These are phyloP conservation scores for Oxycera nigricornis DNA, from an alignment of 2,888 invertebrate genomes.

Conservation along the genomic window DNA sequence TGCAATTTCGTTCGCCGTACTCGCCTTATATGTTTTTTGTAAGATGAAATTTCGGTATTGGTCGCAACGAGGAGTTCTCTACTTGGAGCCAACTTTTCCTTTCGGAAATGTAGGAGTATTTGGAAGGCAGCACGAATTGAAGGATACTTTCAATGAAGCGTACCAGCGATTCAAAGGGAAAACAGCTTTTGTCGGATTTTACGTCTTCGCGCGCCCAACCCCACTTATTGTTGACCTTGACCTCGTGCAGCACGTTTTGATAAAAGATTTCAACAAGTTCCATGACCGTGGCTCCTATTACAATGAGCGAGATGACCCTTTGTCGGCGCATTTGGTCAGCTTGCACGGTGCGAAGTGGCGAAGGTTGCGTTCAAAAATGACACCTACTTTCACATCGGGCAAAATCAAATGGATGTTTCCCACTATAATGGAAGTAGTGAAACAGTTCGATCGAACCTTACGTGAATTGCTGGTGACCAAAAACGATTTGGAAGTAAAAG, in stretches of 20 bases:
- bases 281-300: conserved; percentile 51
- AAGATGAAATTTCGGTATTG: conserved; percentile 48
- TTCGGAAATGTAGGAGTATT: conserved; percentile 50
- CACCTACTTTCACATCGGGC: conserved; percentile 60
- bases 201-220: conserved; percentile 43
- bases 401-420: conserved; percentile 60
- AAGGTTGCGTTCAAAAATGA: conserved; percentile 56
- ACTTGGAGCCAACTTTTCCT: conserved; percentile 49
- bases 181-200: conserved; percentile 42
- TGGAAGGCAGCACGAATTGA: conserved; percentile 19
- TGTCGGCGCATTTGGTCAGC: conserved; percentile 51
- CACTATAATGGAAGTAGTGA: conserved; percentile 51
- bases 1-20: background rate
- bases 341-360: conserved; percentile 59
- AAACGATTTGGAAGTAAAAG: conserved; percentile 52
- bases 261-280: conserved; percentile 54
- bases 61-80: conserved; percentile 47
- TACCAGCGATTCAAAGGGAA: conserved; percentile 36
- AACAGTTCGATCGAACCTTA: conserved; percentile 44
- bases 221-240: conserved; percentile 48
- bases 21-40: background rate
- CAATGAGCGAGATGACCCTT: conserved; percentile 52
- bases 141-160: conserved; percentile 7
- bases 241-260: conserved; percentile 51
- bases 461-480: conserved; percentile 43